Evolutionary conservation across 2,888 invertebrate species (phyloP), one percentile per base, ranked within the genome.

Genomic region (Argynnis bischoffii): DNA sequence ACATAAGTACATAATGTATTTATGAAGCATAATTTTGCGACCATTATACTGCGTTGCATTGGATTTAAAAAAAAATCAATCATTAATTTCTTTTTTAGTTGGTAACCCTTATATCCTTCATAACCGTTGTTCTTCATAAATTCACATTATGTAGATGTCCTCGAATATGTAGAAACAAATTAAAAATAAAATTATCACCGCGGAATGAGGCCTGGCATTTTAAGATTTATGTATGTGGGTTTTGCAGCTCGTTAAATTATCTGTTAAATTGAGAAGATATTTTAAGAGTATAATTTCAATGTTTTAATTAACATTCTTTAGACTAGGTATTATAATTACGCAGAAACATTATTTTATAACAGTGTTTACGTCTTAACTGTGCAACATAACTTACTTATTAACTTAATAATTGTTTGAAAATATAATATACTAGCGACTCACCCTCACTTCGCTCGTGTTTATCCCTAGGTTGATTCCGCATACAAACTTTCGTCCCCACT

Each of bases 161-260:
- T 60, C 55, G 61, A 18, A 51, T 31, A 55, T 51, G 55, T 48
- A 41, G 47, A 21, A 46, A 26, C 54, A 57, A 60, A 56, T 67
- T 69, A 21, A 54, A 51, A 57, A 66, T 66, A 59, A 67, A 69
- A 63, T 63, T 56, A 61, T 69, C 61, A 50, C 56, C 3, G 5
- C 16, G 56, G 56, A 69, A 71, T 63, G 61, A 55, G 54, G 67
- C 31, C 31, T 56, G 57, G 59, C 53, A 66, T 64, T 53, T 64
- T 60, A 53, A 48, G 55, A 64, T 70, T 67, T 67, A 64, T 57
- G 67, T 61, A 1, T 55, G 59, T 60, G 35, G 67, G 13, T 51
- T 63, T 69, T 54, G 55, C 31, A 18, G 65, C 65, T 65, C 70
- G 61, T 64, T 70, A 67, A 64, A 50, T 51, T 64, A 55, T 21